Percentiles rank a stretch among this genome's conserved stretches.
Evolutionary conservation across 2,888 invertebrate species (phyloP).

Genomic region (Sminthurides aquaticus): DNA sequence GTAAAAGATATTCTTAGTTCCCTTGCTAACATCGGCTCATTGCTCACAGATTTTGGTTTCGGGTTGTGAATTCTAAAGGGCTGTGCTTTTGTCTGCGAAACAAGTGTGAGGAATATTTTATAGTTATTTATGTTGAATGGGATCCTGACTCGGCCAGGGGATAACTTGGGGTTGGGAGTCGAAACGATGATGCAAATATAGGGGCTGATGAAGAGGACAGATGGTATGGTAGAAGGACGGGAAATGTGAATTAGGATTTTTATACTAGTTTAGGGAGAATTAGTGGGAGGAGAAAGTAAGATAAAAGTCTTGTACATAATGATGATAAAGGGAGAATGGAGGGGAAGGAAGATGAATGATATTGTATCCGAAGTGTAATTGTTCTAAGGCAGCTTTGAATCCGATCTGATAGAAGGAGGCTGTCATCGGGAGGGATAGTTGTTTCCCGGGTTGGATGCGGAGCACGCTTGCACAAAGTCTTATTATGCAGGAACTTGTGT

Average conservation of each 20-base stretch:
- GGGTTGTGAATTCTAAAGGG: not conserved
- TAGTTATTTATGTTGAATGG: too few relatives aligned
- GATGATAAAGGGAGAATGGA: not conserved
- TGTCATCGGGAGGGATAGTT: not conserved
- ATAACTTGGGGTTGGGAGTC: not conserved
- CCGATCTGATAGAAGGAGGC: not conserved
- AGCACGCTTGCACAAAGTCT: too few relatives aligned
- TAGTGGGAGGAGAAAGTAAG: not conserved
- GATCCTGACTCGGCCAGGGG: too few relatives aligned
- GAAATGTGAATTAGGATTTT: not conserved
- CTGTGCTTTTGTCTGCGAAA: too few relatives aligned
- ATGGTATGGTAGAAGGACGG: not conserved
- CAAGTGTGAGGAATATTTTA: too few relatives aligned
- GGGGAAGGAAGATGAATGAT: slow-evolving; percentile 1
- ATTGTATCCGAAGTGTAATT: slow-evolving; percentile 1
- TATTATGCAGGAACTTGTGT: too few relatives aligned
- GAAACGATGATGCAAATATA: not conserved
- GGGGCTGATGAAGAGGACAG: not conserved
- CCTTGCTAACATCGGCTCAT: too few relatives aligned
- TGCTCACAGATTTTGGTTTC: not conserved
- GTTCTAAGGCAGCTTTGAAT: slow-evolving; percentile 4
- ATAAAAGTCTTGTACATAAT: not conserved
- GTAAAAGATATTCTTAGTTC: too few relatives aligned
- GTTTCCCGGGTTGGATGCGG: too few relatives aligned
- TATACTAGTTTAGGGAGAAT: not conserved